Evolutionary conservation across 30 jellyfish, hydroid and myxozoan species (phyloP).

Genomic region (Turritopsis rubra): DNA sequence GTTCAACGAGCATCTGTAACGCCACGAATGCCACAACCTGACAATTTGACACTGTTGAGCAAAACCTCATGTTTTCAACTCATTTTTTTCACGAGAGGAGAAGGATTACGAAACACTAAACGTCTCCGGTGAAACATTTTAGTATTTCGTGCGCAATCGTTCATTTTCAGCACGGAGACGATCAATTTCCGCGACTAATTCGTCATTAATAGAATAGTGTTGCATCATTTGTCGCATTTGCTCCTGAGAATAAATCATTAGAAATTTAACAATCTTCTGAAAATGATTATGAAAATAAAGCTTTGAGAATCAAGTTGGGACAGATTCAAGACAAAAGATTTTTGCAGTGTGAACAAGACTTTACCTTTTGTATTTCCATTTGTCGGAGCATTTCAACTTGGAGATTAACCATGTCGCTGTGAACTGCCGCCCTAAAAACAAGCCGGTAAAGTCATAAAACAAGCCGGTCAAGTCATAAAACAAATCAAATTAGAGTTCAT

Average conservation of each 20-base stretch:
- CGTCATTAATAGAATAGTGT: constrained; percentile 69
- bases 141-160: constrained; percentile 61
- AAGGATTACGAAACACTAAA: no score
- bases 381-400: constrained; percentile 90
- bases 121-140: background rate
- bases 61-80: background rate
- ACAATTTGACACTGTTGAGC: background rate
- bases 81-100: background rate
- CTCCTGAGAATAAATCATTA: constrained; percentile 34
- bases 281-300: background rate
- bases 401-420: constrained; percentile 61
- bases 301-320: no score
- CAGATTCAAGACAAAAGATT: no score
- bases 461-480: background rate
- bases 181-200: constrained; percentile 70
- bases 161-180: constrained; percentile 85
- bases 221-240: constrained; percentile 67
- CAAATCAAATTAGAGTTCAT: background rate
- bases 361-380: constrained; percentile 82
- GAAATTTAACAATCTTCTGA: background rate
- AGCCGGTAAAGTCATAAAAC: background rate
- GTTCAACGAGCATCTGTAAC: no score
- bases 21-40: no score
- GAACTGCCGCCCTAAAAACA: constrained; percentile 69
- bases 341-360: background rate